phyloP scores from a whole-genome alignment of 2,888 invertebrate genomes.

The Chalcosyrphus nemorum region DNA sequence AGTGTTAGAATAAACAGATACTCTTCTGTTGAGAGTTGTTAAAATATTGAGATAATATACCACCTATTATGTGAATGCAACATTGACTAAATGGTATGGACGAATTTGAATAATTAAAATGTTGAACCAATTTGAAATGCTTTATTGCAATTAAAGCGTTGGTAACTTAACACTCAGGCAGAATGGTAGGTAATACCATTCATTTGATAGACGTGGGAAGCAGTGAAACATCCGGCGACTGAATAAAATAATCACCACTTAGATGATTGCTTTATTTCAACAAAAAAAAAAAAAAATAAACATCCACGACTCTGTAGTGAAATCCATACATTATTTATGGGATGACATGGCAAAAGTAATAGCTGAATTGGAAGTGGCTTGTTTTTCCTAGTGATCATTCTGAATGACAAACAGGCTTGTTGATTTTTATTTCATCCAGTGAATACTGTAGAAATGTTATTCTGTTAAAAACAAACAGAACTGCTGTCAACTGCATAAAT shows the following conservation, averaged over 20 bases:
- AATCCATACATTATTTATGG: constrained; percentile 22
- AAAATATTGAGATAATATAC: too few relatives aligned
- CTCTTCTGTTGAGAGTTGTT: not conserved
- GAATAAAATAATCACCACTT: constrained; percentile 12
- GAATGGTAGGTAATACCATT: constrained; percentile 3
- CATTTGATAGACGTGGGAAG: not conserved
- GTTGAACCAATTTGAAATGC: not conserved
- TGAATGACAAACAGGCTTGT: constrained; percentile 1
- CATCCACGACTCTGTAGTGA: not conserved
- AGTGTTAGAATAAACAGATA: not conserved
- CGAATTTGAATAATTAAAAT: not conserved
- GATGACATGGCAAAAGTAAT: constrained; percentile 27
- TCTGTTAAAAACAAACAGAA: not conserved
- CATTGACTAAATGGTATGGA: too few relatives aligned
- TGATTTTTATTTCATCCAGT: not conserved
- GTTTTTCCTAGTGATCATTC: not conserved
- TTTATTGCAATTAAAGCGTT: not conserved
- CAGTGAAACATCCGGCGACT: not conserved
- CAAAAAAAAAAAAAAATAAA: not conserved
- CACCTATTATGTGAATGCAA: too few relatives aligned
- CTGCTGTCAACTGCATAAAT: not conserved
- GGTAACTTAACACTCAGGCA: not conserved
- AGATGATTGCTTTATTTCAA: constrained; percentile 3
- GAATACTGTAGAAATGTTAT: not conserved
- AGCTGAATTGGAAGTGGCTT: constrained; percentile 20